Evolutionary conservation across 1,140 invertebrate genomes (phyloP).

Genomic region (Formica selysi): DNA sequence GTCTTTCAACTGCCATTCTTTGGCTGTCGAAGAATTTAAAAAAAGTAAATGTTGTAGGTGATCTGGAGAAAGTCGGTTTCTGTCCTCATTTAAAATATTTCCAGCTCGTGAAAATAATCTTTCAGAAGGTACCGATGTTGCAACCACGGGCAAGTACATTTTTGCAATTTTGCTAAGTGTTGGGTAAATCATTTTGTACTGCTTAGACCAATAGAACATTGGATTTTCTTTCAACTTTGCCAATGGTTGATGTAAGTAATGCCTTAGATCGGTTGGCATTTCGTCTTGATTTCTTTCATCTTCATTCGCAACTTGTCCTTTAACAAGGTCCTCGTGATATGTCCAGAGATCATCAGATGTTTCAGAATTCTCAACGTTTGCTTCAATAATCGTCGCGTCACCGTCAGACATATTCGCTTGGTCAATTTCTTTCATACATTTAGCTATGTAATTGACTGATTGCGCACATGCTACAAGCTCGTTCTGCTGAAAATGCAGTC

Average conservation of each 20-base stretch:
- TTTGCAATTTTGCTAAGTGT: background rate
- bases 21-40: no score
- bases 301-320: background rate
- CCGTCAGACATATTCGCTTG: background rate
- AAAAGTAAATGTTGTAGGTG: background rate
- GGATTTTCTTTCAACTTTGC: background rate
- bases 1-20: no score
- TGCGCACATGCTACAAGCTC: background rate
- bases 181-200: background rate
- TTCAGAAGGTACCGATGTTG: background rate
- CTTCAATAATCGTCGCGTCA: background rate
- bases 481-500: background rate
- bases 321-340: background rate
- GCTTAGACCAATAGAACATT: background rate
- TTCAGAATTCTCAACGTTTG: background rate
- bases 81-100: background rate
- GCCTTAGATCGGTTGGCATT: background rate
- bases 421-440: conserved; percentile 1
- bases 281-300: background rate
- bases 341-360: background rate
- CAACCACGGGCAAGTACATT: background rate
- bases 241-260: background rate
- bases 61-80: conserved; percentile 7
- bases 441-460: background rate
- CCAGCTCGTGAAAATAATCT: background rate